Conservation (phyloP, 2,113 vertebrate genomes). For the Ailurus styani region DNA sequence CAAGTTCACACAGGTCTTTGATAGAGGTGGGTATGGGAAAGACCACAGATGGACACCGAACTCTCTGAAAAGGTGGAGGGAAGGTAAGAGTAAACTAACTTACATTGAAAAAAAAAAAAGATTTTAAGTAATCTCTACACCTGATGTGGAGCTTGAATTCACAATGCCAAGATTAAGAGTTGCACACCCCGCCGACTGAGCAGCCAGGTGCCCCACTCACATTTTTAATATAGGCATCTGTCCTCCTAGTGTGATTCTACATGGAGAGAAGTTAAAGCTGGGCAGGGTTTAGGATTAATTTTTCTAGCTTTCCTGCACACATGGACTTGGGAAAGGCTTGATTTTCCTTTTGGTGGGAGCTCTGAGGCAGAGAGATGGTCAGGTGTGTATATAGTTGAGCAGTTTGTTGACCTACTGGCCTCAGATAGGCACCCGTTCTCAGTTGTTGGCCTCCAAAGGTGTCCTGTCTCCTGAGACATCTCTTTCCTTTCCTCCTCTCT, state of each 20-base stretch:
- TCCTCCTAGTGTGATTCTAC: background rate
- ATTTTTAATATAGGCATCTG: background rate
- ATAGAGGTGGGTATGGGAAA: background rate
- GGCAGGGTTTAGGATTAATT: background rate
- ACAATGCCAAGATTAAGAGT: background rate
- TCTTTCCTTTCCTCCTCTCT: background rate
- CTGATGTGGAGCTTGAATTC: background rate
- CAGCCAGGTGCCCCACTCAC: background rate
- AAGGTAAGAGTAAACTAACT: background rate
- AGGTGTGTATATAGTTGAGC: background rate
- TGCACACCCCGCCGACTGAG: rapidly evolving
- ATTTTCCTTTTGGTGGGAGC: background rate
- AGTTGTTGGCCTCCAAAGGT: background rate
- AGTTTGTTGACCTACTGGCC: background rate
- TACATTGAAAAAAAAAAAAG: background rate
- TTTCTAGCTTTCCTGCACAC: background rate
- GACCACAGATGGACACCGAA: background rate
- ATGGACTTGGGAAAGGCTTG: background rate
- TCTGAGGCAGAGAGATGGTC: background rate
- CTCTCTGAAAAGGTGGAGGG: background rate
- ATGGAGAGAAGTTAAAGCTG: background rate
- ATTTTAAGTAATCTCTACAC: background rate
- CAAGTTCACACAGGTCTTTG: background rate
- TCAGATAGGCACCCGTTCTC: background rate
- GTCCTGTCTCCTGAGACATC: background rate